Conservation (phyloP, 2,113 vertebrate genomes). For the Okapia johnstoni region DNA sequence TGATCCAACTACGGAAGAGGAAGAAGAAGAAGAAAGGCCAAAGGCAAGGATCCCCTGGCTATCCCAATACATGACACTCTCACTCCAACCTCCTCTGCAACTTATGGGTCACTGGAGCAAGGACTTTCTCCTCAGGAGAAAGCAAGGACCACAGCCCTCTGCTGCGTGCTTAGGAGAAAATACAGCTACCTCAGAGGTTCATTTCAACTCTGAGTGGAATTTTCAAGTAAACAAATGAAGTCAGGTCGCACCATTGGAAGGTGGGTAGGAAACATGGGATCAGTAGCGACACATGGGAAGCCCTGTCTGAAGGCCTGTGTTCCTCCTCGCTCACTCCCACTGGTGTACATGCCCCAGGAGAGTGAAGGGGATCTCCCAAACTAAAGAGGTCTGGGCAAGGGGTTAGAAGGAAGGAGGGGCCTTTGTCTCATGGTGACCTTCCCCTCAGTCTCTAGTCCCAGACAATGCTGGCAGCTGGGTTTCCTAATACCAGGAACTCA, state of each 20-base stretch:
- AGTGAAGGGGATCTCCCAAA: slow-evolving; percentile 35
- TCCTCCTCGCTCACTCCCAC: slow-evolving; percentile 22
- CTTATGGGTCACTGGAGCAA: slow-evolving; percentile 56
- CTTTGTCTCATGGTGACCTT: slow-evolving; percentile 7
- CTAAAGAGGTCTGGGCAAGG: slow-evolving; percentile 44
- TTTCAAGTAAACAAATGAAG: slow-evolving; percentile 78
- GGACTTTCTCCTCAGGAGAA: slow-evolving; percentile 64
- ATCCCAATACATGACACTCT: slow-evolving; percentile 58
- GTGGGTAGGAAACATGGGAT: slow-evolving; percentile 62
- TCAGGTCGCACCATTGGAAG: slow-evolving; percentile 71
- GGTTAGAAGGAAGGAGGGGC: background rate
- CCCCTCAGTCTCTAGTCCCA: slow-evolving; percentile 50
- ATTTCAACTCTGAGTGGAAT: slow-evolving; percentile 55
- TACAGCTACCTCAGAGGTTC: slow-evolving; percentile 62
- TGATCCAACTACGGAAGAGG: slow-evolving; percentile 72
- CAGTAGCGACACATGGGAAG: slow-evolving; percentile 70
- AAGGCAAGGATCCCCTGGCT: slow-evolving; percentile 69
- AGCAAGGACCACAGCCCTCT: slow-evolving; percentile 39
- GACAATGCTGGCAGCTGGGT: slow-evolving; percentile 60
- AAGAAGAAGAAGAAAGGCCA: slow-evolving; percentile 73
- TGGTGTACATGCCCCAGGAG: slow-evolving; percentile 1
- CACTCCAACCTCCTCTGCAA: slow-evolving; percentile 58
- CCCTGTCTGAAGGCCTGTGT: slow-evolving; percentile 40
- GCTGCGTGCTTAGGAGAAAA: slow-evolving; percentile 62
- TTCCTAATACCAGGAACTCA: slow-evolving; percentile 69